Base-by-base conservation (phyloP, 2,888 invertebrate species). In the Listrodromus nycthemerus region DNA sequence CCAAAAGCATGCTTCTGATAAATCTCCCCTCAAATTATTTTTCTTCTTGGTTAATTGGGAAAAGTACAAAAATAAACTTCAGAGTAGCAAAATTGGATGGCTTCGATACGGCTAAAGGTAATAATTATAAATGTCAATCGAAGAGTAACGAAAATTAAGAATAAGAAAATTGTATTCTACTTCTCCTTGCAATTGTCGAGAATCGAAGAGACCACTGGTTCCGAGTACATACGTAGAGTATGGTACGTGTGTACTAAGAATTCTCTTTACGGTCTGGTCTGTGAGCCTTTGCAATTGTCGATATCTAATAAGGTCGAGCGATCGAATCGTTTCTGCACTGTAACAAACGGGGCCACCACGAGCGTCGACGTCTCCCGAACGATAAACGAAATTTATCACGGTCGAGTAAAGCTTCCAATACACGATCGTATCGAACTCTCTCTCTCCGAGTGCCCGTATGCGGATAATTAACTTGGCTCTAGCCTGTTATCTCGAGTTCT, bases 371-470 rank as follows among this genome's bases (percentile, higher is more conserved):
- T 73, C 33, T 70, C 45, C 69, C 70, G 33, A 75, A 75, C 82
- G 87, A 85, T 86, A 87, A 87, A 87, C 86, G 86, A 86, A 86
- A 86, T 86, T 87, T 86, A 87, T 87, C 85, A 86, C 86, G 85
- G 81, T 82, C 84, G 74, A 82, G 75, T 74, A 79, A 81, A 84
- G 84, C 81, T 84, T 70, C 77, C 74, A 70, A 81, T 81, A 81
- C 70, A 70, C 61, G 84, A 84, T 84, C 81, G 78, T 79, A 84
- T 84, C 81, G 41, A 24, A n/a, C n/a, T 61, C 61, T 61, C 61
- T 16, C 61, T 61, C 48, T 65, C 45, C 61, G 61, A 58, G 61
- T 84, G 78, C 77, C 58, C 65, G 58, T 81, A 78, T 78, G 63
- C 81, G 81, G 84, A 84, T 84, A 84, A 84, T 84, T 84, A 84